Conservation (phyloP, 1,140 invertebrate genomes). For the Drosophila neocordata region DNA sequence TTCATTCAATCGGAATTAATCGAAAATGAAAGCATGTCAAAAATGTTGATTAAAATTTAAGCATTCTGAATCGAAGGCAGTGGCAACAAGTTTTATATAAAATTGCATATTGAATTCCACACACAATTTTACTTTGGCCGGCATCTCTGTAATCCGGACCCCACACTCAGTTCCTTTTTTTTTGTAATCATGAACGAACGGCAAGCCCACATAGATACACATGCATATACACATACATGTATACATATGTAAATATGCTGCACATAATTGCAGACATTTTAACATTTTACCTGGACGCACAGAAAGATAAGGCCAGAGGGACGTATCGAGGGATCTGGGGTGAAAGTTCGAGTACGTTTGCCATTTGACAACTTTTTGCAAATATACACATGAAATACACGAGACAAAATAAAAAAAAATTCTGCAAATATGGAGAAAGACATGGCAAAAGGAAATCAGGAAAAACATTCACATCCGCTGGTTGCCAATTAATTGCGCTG, state of each 20-base stretch:
- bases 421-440: slow-evolving; percentile 8
- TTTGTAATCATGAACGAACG: neutral
- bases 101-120: slow-evolving; percentile 8
- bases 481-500: slow-evolving; percentile 57
- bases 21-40: neutral
- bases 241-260: slow-evolving; percentile 10
- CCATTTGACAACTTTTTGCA: slow-evolving; percentile 52
- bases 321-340: slow-evolving; percentile 20
- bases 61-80: neutral
- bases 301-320: neutral
- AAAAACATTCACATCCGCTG: slow-evolving; percentile 51
- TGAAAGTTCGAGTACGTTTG: slow-evolving; percentile 10
- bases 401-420: neutral
- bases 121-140: neutral
- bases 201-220: neutral
- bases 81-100: neutral
- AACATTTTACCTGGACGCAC: slow-evolving; percentile 44
- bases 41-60: neutral
- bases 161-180: neutral
- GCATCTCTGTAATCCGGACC: neutral
- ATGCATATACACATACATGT: too few relatives aligned
- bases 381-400: slow-evolving; percentile 34
- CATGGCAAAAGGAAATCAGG: slow-evolving; percentile 37
- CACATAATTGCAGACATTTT: slow-evolving; percentile 52
- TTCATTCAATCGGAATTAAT: neutral